Evolutionary conservation across 2,797 vertebrate genomes (phyloP), one percentile per base, ranked within the genome.

Genomic region (Neopelma chrysocephalum): DNA sequence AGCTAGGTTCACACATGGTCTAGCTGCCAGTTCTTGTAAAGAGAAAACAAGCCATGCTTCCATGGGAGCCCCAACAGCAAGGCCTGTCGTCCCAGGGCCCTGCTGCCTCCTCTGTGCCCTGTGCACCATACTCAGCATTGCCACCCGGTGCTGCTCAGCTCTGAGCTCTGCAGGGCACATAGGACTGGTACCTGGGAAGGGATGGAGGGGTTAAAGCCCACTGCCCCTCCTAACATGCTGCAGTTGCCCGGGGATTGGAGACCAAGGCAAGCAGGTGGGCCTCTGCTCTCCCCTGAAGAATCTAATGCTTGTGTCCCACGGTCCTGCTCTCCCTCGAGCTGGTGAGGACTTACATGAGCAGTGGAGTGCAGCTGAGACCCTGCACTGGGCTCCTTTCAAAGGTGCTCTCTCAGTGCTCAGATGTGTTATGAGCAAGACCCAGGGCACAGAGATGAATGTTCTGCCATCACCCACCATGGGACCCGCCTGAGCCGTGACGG

Each of bases 401-500:
- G 29, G 40, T 0, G 2, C 7, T 64, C 36, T 45, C 50, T 58
- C 0, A 0, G 36, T 53, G 75, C 50, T 25, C 1, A 8, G 36
- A 69, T 77, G 76, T 5, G 3, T n/a, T 26, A 40, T 50, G 34
- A 43, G 23, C 61, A 68, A 78, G 42, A 89, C 7, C 3, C 58
- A 54, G 36, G 57, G 69, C 71, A 81, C 60, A 62, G 69, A 86
- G 71, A 80, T 19, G 0, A 69, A 83, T 47, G 53, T 68, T 75
- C 79, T 82, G 65, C 18, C 32, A 86, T 19, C 0, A 0, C 26
- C 38, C 61, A 53, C 31, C 32, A 9, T 0, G 0, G 45, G 29
- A 92, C n/a, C 14, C 0, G 1, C 29, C 56, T 72, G 38, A 70
- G 50, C 61, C 0, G 1, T 6, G 38, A 72, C 0, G 1, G n/a